Evolutionary conservation across 2,797 vertebrate species (phyloP), one percentile per base, ranked within the genome.

Genomic region (Pseudocheirus occidentalis): DNA sequence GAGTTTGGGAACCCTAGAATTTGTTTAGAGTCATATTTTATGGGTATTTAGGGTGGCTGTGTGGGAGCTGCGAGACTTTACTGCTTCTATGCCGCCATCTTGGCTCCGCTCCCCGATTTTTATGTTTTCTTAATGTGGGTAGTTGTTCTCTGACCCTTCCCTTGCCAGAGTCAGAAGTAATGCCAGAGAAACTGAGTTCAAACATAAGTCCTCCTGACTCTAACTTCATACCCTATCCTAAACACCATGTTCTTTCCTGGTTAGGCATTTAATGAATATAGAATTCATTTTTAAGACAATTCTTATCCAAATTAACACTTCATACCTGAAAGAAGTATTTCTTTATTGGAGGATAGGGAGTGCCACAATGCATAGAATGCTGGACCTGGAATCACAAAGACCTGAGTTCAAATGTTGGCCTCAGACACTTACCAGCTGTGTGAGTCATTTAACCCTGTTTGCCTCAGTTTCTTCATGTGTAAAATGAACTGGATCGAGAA

Each of bases 91-190:
- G n/a, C n/a, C n/a, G n/a, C n/a, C n/a, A n/a, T n/a, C n/a, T n/a
- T n/a, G n/a, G n/a, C n/a, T n/a, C n/a, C n/a, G n/a, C n/a, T n/a
- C n/a, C n/a, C n/a, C n/a, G n/a, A n/a, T n/a, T n/a, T n/a, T n/a
- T n/a, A n/a, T n/a, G n/a, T n/a, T n/a, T n/a, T n/a, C 92, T 31
- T 14, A 66, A n/a, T 58, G 7, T 54, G 73, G 97, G 95, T 94
- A 46, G 46, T 10, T 97, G 21, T 46, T 87, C 73, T 40, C 40
- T 87, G 40, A 46, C 40, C 40, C 40, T 87, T 87, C 73, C 73
- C 40, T 40, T 50, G 40, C 40, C 6, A 40, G 66, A 81, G n/a
- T 40, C 6, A 14, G 66, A 9, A 73, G 16, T 73, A 73, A 73
- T 73, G 62, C 62, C n/a, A 40, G 66, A 73, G n/a, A 73, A 73